These are phyloP conservation scores for Tuberolachnus salignus DNA, from an alignment of 2,888 invertebrate genomes.

Conservation along the genomic window DNA sequence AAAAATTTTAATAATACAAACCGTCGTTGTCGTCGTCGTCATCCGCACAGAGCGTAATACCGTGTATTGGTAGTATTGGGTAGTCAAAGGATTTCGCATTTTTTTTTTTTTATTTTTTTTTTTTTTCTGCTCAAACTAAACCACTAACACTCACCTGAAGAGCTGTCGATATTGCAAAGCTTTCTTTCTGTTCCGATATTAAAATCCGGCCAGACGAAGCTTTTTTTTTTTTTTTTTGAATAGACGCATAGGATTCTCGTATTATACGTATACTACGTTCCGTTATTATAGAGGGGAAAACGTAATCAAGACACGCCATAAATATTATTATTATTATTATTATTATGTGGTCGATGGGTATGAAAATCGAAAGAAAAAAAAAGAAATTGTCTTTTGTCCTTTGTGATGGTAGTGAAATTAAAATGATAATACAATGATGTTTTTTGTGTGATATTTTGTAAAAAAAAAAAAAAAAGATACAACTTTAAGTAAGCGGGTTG, in stretches of 20 bases:
- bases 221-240: constrained; percentile 4
- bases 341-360: background rate
- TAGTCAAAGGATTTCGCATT: constrained; percentile 32
- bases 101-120: no score
- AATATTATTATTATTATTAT: background rate
- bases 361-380: constrained; percentile 11
- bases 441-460: background rate
- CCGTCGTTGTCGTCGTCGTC: background rate
- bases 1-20: constrained; percentile 25
- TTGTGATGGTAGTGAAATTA: no score
- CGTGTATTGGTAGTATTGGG: no score
- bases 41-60: background rate
- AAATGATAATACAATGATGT: no score
- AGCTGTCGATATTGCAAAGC: constrained; percentile 32
- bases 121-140: no score
- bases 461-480: no score
- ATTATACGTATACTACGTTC: no score
- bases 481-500: no score
- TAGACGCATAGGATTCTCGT: background rate
- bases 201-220: constrained; percentile 19
- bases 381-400: background rate
- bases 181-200: constrained; percentile 18
- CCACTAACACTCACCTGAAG: background rate
- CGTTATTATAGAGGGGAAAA: background rate
- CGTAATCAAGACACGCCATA: constrained; percentile 4